Evolutionary conservation across 92 coral and sea anemone genomes (phyloP).

Genomic region (Hydrozoanthus gracilis): DNA sequence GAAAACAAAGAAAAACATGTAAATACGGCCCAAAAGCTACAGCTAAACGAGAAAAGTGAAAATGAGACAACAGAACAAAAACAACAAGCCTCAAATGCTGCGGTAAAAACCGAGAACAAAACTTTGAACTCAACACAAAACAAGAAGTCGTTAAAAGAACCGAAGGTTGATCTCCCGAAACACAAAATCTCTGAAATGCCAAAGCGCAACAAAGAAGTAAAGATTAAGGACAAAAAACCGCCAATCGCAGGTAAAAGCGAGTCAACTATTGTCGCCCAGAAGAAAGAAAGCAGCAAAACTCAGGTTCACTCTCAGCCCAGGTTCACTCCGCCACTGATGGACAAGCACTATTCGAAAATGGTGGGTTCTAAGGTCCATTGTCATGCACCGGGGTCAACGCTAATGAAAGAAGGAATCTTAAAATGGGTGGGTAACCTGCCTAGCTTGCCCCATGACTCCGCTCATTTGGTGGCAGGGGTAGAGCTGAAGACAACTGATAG

Average conservation of each 20-base stretch:
- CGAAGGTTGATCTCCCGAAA: constrained; percentile 32
- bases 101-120: not conserved
- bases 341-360: constrained; percentile 69
- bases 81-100: not conserved
- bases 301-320: not conserved
- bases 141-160: not conserved
- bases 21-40: not conserved
- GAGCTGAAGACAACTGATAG: constrained; percentile 76
- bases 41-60: not conserved
- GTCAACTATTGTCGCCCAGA: not conserved
- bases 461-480: constrained; percentile 91
- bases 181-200: not conserved
- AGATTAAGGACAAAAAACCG: not conserved
- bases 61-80: not conserved
- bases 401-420: constrained; percentile 65
- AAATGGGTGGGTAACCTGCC: constrained; percentile 94
- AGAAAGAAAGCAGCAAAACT: constrained; percentile 16
- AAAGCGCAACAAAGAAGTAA: not conserved
- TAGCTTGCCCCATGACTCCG: constrained; percentile 71
- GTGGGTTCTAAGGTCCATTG: constrained; percentile 83
- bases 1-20: not conserved
- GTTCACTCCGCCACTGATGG: constrained; percentile 37
- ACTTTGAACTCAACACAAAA: not conserved
- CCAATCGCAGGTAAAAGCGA: not conserved
- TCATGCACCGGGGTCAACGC: constrained; percentile 72